phyloP scores from a whole-genome alignment of 1,140 invertebrate genomes.

The Macrocentrus cingulum region DNA sequence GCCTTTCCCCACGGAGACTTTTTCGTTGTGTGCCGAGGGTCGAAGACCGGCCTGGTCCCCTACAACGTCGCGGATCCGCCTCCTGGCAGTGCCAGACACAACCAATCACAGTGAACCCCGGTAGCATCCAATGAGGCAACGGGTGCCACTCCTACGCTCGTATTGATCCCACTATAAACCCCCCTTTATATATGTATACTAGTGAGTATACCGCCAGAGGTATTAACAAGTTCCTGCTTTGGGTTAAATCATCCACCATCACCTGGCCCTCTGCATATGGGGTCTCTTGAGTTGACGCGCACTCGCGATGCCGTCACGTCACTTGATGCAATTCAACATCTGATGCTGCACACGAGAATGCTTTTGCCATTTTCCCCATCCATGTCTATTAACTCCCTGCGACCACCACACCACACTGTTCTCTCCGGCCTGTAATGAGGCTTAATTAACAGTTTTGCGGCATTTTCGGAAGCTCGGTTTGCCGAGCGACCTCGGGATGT shows the following conservation, averaged over 20 bases:
- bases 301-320: too few species aligned
- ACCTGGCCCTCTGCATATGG: constrained; percentile 18
- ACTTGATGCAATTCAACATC: too few species aligned
- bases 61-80: constrained; percentile 44
- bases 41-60: constrained; percentile 31
- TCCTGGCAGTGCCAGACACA: constrained; percentile 47
- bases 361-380: too few species aligned
- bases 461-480: constrained; percentile 56
- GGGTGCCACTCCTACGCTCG: constrained; percentile 54
- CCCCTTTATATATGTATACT: too few species aligned
- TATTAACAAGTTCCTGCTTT: constrained; percentile 55
- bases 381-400: constrained; percentile 1
- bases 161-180: constrained; percentile 61
- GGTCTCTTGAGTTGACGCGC: too few species aligned
- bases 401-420: constrained; percentile 26
- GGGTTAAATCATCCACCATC: constrained; percentile 42
- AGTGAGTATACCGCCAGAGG: constrained; percentile 33
- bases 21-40: constrained; percentile 31
- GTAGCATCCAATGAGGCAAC: constrained; percentile 50
- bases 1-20: constrained; percentile 27
- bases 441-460: constrained; percentile 60
- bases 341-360: too few species aligned
- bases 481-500: too few species aligned
- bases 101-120: constrained; percentile 45
- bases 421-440: constrained; percentile 53